A percentile compares a stretch with the other conserved stretches of the same genome.
Evolutionary conservation across 2,113 vertebrate genomes (phyloP).

Genomic region (Dasyornis broadbenti): DNA sequence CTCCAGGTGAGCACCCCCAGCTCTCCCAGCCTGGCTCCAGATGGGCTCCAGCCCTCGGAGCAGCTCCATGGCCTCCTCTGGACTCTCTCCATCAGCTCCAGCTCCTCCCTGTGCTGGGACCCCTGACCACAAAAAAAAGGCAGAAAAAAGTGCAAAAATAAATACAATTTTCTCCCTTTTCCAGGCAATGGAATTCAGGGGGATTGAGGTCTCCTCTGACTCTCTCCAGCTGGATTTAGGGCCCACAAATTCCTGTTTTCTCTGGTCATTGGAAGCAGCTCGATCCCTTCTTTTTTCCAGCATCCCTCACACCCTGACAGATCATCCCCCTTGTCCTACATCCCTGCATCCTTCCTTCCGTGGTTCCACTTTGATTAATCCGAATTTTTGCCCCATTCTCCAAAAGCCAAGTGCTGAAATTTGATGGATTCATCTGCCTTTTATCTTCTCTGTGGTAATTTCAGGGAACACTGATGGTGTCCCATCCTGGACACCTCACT

Average conservation of each 20-base stretch:
- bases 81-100: background rate
- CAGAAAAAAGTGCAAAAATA: background rate
- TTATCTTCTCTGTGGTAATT: background rate
- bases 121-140: background rate
- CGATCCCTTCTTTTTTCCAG: rapidly evolving
- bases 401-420: background rate
- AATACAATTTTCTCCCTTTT: background rate
- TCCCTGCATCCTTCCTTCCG: background rate
- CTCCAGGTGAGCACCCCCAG: background rate
- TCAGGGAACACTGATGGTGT: background rate
- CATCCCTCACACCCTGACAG: background rate
- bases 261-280: background rate
- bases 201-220: background rate
- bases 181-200: background rate
- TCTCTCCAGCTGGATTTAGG: background rate
- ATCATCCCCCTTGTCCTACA: background rate
- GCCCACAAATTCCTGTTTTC: background rate
- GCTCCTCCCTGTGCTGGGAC: background rate
- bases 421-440: background rate
- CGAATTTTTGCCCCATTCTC: background rate
- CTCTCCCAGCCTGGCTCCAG: background rate
- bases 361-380: background rate
- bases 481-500: background rate
- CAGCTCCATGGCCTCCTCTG: rapidly evolving
- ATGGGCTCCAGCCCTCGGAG: background rate